These are phyloP conservation scores for Sylvicola cinctus DNA, from an alignment of 2,888 invertebrate genomes.

Conservation along the genomic window DNA sequence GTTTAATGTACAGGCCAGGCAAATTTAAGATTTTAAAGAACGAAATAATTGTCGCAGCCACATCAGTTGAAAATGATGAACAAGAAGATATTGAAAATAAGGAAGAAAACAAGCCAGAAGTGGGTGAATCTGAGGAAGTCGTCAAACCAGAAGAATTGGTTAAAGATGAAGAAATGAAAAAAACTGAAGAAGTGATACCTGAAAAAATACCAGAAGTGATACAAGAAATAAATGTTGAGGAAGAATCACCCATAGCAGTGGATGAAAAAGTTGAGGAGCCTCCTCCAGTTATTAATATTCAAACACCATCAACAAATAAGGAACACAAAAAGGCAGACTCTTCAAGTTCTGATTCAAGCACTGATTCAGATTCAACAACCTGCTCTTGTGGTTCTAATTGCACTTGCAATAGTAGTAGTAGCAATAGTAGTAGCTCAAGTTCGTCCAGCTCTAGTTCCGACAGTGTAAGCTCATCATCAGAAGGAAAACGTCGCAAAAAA, in stretches of 20 bases:
- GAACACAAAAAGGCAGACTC: constrained; percentile 7
- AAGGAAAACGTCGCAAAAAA: constrained; percentile 17
- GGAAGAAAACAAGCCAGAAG: constrained; percentile 13
- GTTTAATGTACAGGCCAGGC: constrained; percentile 25
- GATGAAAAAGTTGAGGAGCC: neutral
- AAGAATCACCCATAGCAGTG: neutral
- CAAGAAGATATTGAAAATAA: constrained; percentile 11
- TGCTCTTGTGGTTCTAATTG: constrained; percentile 71
- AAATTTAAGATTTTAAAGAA: constrained; percentile 12
- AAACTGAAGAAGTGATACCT: constrained; percentile 8
- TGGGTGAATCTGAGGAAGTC: constrained; percentile 15
- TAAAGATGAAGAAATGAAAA: constrained; percentile 5
- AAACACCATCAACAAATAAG: neutral
- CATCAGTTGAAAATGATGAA: constrained; percentile 29
- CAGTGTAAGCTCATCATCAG: constrained; percentile 24
- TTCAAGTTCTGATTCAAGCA: constrained; percentile 48
- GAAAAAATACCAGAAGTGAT: neutral
- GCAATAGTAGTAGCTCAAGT: constrained; percentile 39
- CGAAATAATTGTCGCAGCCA: constrained; percentile 12
- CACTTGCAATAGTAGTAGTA: constrained; percentile 54
- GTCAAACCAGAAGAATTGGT: too few relatives aligned
- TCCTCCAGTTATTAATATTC: too few relatives aligned
- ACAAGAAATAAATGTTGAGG: neutral
- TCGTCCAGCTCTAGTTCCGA: constrained; percentile 35
- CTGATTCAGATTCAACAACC: constrained; percentile 49